phyloP scores from a whole-genome alignment of 2,113 vertebrate species.

The Oryzias melastigma region DNA sequence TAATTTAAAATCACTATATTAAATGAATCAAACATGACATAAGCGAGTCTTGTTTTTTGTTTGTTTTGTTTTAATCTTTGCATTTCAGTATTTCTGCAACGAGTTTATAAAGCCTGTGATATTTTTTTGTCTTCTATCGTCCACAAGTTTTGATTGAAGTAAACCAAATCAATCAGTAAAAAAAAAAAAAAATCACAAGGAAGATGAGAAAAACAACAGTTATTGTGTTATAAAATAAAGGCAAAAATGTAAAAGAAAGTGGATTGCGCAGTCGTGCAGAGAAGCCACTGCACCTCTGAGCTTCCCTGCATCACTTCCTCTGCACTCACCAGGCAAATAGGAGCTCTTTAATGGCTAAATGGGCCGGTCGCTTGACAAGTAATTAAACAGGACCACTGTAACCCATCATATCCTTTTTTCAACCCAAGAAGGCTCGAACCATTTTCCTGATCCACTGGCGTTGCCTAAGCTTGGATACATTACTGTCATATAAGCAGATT shows the following conservation, averaged over 20 bases:
- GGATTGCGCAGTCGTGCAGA: not conserved
- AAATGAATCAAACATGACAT: too few relatives aligned
- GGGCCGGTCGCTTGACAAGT: slow-evolving; percentile 85
- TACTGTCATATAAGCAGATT: not conserved
- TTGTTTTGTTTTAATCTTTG: too few relatives aligned
- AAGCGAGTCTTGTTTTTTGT: too few relatives aligned
- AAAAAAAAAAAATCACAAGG: too few relatives aligned
- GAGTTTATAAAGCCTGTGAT: too few relatives aligned
- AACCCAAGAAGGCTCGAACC: slow-evolving; percentile 84
- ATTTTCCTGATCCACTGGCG: slow-evolving; percentile 89
- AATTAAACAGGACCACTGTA: slow-evolving; percentile 91
- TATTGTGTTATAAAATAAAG: not conserved
- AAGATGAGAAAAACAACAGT: not conserved
- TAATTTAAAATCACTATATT: too few relatives aligned
- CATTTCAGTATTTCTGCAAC: too few relatives aligned
- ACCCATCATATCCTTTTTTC: slow-evolving; percentile 80
- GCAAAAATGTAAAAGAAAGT: not conserved
- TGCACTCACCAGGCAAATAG: slow-evolving; percentile 32
- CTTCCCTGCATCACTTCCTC: slow-evolving; percentile 8
- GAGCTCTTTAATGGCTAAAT: slow-evolving; percentile 79
- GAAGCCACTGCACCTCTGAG: slow-evolving; percentile 3
- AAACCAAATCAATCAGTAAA: too few relatives aligned
- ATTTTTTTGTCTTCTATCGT: too few relatives aligned
- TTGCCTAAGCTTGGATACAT: slow-evolving; percentile 66
- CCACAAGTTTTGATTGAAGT: too few relatives aligned